phyloP scores from a whole-genome alignment of 2,113 vertebrate species.

The Daubentonia madagascariensis region DNA sequence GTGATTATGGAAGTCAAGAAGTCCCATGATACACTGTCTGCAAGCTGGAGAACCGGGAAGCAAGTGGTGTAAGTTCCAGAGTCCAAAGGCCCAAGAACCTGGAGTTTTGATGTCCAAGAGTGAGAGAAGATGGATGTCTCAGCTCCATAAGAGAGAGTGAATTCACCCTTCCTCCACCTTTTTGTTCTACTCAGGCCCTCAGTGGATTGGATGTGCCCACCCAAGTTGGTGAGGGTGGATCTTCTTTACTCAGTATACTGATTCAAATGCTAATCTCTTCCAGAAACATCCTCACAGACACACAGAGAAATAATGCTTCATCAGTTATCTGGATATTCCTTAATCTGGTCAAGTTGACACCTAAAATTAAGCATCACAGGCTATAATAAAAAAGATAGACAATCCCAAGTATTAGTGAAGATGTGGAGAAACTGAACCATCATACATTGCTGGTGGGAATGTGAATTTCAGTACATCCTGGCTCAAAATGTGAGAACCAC shows the following conservation, averaged over 20 bases:
- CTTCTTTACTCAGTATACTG: background rate
- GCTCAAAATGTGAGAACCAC: background rate
- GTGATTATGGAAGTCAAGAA: background rate
- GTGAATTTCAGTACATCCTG: background rate
- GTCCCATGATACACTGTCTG: background rate
- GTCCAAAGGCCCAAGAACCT: background rate
- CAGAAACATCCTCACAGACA: too few relatives aligned
- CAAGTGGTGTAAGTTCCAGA: background rate
- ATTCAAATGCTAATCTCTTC: background rate
- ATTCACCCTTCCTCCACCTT: background rate
- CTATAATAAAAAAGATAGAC: background rate
- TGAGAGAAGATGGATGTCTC: background rate
- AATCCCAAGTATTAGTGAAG: background rate
- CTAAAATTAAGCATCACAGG: background rate
- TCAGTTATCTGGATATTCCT: background rate
- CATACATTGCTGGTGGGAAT: background rate
- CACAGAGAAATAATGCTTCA: background rate
- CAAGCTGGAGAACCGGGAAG: background rate
- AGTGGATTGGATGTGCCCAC: too few relatives aligned
- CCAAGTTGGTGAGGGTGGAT: background rate
- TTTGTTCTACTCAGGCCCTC: background rate
- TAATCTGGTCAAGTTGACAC: background rate
- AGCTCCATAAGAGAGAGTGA: background rate
- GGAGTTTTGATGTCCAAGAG: background rate
- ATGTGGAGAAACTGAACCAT: background rate